These are phyloP conservation scores for Rhombomys opimus DNA, from an alignment of 2,113 vertebrate genomes.

Conservation along the genomic window DNA sequence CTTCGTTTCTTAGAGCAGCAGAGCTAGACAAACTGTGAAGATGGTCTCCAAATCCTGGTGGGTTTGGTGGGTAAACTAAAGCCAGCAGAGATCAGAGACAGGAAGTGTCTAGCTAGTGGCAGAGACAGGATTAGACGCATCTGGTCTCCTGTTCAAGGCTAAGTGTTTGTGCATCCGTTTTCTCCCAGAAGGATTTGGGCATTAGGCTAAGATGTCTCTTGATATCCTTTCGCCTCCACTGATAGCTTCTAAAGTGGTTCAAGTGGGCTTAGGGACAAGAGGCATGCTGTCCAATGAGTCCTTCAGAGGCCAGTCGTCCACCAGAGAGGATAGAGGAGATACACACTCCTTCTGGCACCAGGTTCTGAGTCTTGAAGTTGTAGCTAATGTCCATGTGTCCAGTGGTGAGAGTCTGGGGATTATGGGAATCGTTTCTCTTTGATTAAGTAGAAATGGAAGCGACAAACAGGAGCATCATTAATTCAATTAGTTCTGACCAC, in stretches of 20 bases:
- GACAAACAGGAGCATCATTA: neutral
- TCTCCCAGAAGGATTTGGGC: neutral
- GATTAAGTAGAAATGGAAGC: neutral
- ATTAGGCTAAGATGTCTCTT: neutral
- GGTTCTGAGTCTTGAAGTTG: neutral
- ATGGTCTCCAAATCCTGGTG: neutral
- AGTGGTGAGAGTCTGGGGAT: neutral
- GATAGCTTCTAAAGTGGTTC: neutral
- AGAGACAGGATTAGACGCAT: neutral
- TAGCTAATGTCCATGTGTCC: neutral
- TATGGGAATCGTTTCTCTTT: conserved; percentile 1
- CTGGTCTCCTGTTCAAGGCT: neutral
- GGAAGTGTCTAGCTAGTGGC: neutral
- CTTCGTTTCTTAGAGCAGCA: neutral
- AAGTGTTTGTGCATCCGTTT: neutral
- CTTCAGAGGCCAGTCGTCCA: neutral
- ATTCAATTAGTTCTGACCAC: neutral
- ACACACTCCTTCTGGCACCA: neutral
- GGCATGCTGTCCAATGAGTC: neutral
- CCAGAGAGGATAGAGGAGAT: neutral
- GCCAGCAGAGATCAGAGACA: neutral
- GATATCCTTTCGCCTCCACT: neutral
- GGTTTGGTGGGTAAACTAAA: conserved; percentile 27
- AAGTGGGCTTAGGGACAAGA: neutral
- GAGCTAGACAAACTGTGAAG: neutral